Evolutionary conservation across 2,113 vertebrate species (phyloP), one percentile per base, ranked within the genome.

Genomic region (Tylochromis polylepis): DNA sequence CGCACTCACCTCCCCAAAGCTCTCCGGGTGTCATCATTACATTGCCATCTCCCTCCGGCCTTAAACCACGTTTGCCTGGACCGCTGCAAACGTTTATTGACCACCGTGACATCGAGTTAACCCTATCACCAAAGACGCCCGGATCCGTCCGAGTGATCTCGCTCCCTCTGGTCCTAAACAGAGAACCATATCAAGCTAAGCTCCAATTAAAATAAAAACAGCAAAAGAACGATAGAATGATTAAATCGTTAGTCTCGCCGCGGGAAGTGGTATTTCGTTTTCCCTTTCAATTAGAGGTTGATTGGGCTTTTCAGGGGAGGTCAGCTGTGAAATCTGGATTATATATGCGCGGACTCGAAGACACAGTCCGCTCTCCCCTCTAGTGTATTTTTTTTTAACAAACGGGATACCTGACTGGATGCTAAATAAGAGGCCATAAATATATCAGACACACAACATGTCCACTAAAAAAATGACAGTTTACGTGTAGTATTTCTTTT

Each of bases 301-400:
- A 99, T 98, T 98, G 98, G 97, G 97, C 98, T 98, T 99, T 99
- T 98, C 97, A 98, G 96, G 96, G 97, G 97, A 98, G 98, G 97
- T 99, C 98, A 99, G 96, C 98, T 99, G 98, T 99, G 97, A 98
- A 98, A 99, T 99, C 96, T 97, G 97, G 98, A 99, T 98, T 97
- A 98, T 97, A 98, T 97, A 97, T 97, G 97, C 96, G 96, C 93
- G 95, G 86, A 90, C 83, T 49, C 41, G 51, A 67, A 83, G 77
- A 70, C 72, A 24, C 38, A 41, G 70, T 46, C 81, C n/a, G 78
- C 7, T 75, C 60, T 65, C 60, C 27, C 82, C 59, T 81, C 56
- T 82, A n/a, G 3, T 51, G 60, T 27, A 38, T 38, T 38, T 67
- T 84, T 34, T 82, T 67, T 84, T 22, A 79, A 16, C 34, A 51